These are phyloP conservation scores for Astropecten irregularis DNA, from an alignment of 53 echinoderm and acorn worm genomes.

Conservation along the genomic window DNA sequence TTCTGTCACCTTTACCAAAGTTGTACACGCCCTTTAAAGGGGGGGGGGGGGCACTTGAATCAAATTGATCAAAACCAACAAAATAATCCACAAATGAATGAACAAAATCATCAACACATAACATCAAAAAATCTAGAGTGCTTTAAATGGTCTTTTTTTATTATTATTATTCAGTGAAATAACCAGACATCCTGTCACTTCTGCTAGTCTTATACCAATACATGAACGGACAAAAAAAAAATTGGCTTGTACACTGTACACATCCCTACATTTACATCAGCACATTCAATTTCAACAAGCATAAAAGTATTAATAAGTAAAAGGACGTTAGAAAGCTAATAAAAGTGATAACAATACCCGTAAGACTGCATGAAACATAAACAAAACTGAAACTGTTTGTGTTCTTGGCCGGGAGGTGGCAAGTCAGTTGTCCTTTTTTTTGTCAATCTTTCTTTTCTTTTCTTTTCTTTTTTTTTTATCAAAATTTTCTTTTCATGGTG, in stretches of 20 bases:
- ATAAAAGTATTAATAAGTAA: too few species aligned
- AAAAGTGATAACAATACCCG: slow-evolving; percentile 53
- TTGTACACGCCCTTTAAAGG: too few species aligned
- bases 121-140: slow-evolving; percentile 30
- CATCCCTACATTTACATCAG: background rate
- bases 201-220: slow-evolving; percentile 3
- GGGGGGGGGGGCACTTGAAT: too few species aligned
- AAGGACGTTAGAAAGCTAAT: background rate
- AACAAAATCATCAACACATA: too few species aligned
- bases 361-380: slow-evolving; percentile 39
- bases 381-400: background rate
- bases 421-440: background rate
- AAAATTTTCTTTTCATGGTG: too few species aligned
- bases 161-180: slow-evolving; percentile 46
- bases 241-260: slow-evolving; percentile 15
- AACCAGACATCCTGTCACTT: slow-evolving; percentile 25
- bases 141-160: slow-evolving; percentile 29
- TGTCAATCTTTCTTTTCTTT: too few species aligned
- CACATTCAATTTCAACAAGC: too few species aligned
- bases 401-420: too few species aligned
- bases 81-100: too few species aligned
- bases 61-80: too few species aligned
- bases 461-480: too few species aligned
- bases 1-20: too few species aligned
- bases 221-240: background rate